phyloP scores from a whole-genome alignment of 2,113 vertebrate genomes.

The Noctilio leporinus region DNA sequence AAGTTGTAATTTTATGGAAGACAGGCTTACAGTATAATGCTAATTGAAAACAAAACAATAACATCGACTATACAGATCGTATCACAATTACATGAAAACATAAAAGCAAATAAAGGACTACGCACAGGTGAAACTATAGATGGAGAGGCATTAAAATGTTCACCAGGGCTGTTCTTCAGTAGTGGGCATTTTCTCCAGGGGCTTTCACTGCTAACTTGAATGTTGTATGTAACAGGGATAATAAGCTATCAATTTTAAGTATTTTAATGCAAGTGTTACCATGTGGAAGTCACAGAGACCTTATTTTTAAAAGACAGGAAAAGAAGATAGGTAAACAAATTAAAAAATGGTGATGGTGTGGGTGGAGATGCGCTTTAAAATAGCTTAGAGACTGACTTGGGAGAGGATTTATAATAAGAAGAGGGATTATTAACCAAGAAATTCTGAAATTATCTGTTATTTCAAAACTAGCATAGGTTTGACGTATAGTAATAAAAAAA shows the following conservation, averaged over 20 bases:
- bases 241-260: neutral
- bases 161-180: neutral
- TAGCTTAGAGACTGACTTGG: neutral
- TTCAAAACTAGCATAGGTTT: neutral
- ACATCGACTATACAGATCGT: neutral
- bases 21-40: neutral
- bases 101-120: neutral
- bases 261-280: neutral
- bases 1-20: neutral
- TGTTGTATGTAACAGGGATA: neutral
- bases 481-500: neutral
- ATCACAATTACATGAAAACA: neutral
- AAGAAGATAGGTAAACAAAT: neutral
- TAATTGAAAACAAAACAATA: neutral
- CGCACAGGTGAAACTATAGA: neutral
- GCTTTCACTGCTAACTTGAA: neutral
- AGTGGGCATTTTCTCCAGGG: neutral
- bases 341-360: neutral
- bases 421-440: neutral
- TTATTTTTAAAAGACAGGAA: neutral
- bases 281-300: neutral
- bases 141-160: neutral
- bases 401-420: neutral
- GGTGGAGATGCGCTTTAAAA: neutral
- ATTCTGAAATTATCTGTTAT: neutral